Evolutionary conservation across 2,888 invertebrate genomes (phyloP).

Genomic region (Hydropsyche betteni): DNA sequence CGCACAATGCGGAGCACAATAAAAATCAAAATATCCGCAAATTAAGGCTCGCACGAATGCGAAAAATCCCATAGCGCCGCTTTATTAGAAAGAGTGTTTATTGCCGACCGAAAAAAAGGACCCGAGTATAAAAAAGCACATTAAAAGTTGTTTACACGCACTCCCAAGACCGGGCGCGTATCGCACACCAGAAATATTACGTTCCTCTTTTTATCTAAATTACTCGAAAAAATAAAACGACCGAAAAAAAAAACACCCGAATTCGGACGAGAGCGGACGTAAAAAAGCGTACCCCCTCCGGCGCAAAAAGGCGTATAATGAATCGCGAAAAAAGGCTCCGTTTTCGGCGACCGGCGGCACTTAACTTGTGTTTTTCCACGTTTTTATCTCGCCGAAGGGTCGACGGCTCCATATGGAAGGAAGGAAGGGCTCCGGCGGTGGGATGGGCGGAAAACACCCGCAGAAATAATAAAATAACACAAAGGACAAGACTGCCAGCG

Average conservation of each 20-base stretch:
- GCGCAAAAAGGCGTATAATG: conserved; percentile 30
- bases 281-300: conserved; percentile 8
- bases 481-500: conserved; percentile 49
- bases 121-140: conserved; percentile 32
- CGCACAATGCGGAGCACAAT: conserved; percentile 1
- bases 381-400: conserved; percentile 44
- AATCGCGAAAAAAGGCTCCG: conserved; percentile 36
- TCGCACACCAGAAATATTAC: conserved; percentile 35
- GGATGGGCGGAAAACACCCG: conserved; percentile 30
- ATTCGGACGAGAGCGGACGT: neutral
- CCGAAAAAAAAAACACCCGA: neutral
- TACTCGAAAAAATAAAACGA: conserved; percentile 26
- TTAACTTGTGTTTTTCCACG: conserved; percentile 50
- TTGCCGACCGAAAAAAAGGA: conserved; percentile 17
- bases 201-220: conserved; percentile 41
- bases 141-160: conserved; percentile 40
- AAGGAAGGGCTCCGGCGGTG: conserved; percentile 19
- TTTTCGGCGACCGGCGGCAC: conserved; percentile 35
- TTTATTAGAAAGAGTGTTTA: conserved; percentile 33
- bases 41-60: conserved; percentile 26
- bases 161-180: conserved; percentile 20
- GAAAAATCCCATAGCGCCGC: conserved; percentile 27
- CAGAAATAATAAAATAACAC: conserved; percentile 49
- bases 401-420: neutral
- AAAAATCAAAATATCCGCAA: conserved; percentile 31